Conservation (phyloP, 2,888 invertebrate species). For the Athrips mouffetella region DNA sequence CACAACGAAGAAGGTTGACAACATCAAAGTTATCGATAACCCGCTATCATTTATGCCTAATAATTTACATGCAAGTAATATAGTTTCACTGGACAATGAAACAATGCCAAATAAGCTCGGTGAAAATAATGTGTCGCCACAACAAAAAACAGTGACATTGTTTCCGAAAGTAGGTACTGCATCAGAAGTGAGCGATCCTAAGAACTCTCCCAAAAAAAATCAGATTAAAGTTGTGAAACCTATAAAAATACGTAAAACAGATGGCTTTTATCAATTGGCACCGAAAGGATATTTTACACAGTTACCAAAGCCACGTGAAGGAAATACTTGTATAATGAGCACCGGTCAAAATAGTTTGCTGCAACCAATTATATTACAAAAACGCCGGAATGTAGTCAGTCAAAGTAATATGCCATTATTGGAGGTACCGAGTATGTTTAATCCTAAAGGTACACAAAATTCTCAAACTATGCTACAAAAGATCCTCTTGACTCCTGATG, state of each 20-base stretch:
- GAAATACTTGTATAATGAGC: background rate
- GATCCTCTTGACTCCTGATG: background rate
- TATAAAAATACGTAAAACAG: slow-evolving; percentile 57
- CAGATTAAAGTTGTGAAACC: slow-evolving; percentile 42
- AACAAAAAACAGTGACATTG: background rate
- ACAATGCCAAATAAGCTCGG: too few species aligned
- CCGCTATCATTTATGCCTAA: slow-evolving; percentile 54
- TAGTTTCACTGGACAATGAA: slow-evolving; percentile 31
- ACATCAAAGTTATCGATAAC: slow-evolving; percentile 58
- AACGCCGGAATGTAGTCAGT: background rate
- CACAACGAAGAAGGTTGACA: slow-evolving; percentile 56
- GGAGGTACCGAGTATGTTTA: slow-evolving; percentile 2
- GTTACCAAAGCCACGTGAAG: slow-evolving; percentile 10
- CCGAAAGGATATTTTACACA: slow-evolving; percentile 35
- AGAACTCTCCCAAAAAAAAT: background rate
- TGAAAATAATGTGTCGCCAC: background rate
- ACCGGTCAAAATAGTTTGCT: background rate
- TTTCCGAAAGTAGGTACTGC: too few species aligned
- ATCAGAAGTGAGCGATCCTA: background rate
- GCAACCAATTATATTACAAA: background rate
- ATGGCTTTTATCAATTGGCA: slow-evolving; percentile 51
- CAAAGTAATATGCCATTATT: background rate
- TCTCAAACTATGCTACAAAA: slow-evolving; percentile 9
- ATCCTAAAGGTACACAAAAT: slow-evolving; percentile 11
- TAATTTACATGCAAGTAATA: slow-evolving; percentile 20